These are phyloP conservation scores for Australoheros facetus DNA, from an alignment of 2,797 vertebrate species.

Conservation along the genomic window DNA sequence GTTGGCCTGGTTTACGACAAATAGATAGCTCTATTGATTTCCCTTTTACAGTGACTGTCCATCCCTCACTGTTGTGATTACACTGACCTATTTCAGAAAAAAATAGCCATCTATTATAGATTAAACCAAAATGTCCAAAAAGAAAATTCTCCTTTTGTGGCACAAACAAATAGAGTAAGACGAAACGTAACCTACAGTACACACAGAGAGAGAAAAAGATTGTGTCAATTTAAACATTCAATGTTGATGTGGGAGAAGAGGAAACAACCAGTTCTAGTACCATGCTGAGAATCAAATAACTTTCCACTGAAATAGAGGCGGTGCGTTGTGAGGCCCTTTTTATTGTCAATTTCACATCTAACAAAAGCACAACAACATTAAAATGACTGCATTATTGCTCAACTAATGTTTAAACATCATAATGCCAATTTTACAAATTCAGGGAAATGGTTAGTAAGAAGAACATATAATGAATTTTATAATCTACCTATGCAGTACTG, in stretches of 20 bases:
- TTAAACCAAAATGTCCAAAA: slow-evolving; percentile 82
- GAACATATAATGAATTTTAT: slow-evolving; percentile 33
- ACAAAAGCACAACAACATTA: slow-evolving; percentile 51
- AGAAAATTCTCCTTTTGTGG: slow-evolving; percentile 79
- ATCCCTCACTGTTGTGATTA: slow-evolving; percentile 84
- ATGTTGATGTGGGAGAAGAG: slow-evolving; percentile 63
- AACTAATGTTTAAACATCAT: slow-evolving; percentile 37
- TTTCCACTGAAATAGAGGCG: slow-evolving; percentile 61
- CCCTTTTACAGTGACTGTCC: slow-evolving; percentile 81
- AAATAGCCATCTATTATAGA: slow-evolving; percentile 78
- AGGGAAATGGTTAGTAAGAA: slow-evolving; percentile 21
- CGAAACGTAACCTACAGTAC: slow-evolving; percentile 81
- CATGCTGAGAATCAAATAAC: slow-evolving; percentile 81
- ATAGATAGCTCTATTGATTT: slow-evolving; percentile 88
- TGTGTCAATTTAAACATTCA: slow-evolving; percentile 80
- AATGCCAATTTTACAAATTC: slow-evolving; percentile 38
- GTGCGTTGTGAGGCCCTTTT: slow-evolving; percentile 49
- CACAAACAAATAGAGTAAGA: slow-evolving; percentile 81
- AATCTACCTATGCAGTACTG: slow-evolving; percentile 40
- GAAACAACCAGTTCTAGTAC: slow-evolving; percentile 66
- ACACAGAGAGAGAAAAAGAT: slow-evolving; percentile 57
- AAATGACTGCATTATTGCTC: slow-evolving; percentile 47
- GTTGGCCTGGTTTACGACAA: slow-evolving; percentile 86
- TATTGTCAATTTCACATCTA: slow-evolving; percentile 45
- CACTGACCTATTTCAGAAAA: slow-evolving; percentile 84